A percentile compares a stretch with the other conserved stretches of the same genome.
Conservation (phyloP, 2,113 vertebrate genomes). For the Piliocolobus tephrosceles region DNA sequence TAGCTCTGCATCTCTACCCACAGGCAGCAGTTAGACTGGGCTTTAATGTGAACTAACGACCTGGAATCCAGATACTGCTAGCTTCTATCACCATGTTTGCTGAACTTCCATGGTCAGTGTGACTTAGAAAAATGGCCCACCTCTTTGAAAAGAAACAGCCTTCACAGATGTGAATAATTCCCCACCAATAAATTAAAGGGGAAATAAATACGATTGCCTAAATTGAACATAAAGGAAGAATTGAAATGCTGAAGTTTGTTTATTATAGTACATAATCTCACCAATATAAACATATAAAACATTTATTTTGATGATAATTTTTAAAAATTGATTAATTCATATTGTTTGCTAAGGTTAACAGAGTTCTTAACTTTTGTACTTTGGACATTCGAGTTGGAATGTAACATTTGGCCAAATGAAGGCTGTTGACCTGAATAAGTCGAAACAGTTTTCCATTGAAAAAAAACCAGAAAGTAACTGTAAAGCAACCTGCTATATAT, state of each 20-base stretch:
- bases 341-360: not conserved
- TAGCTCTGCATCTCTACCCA: not conserved
- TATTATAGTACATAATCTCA: not conserved
- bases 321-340: not conserved
- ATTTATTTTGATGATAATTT: not conserved
- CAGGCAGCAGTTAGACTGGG: not conserved
- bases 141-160: not conserved
- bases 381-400: not conserved
- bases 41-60: not conserved
- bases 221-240: not conserved
- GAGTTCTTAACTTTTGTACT: constrained; percentile 18
- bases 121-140: not conserved
- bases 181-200: not conserved
- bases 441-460: not conserved
- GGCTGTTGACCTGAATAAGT: not conserved
- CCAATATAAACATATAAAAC: not conserved
- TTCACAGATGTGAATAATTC: not conserved
- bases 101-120: not conserved
- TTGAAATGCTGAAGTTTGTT: not conserved
- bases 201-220: not conserved
- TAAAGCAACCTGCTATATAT: not conserved
- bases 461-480: not conserved
- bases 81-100: not conserved
- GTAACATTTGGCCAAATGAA: not conserved
- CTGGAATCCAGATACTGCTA: not conserved